Conservation (phyloP, 1,140 invertebrate genomes). For the Drosophila rufa region DNA sequence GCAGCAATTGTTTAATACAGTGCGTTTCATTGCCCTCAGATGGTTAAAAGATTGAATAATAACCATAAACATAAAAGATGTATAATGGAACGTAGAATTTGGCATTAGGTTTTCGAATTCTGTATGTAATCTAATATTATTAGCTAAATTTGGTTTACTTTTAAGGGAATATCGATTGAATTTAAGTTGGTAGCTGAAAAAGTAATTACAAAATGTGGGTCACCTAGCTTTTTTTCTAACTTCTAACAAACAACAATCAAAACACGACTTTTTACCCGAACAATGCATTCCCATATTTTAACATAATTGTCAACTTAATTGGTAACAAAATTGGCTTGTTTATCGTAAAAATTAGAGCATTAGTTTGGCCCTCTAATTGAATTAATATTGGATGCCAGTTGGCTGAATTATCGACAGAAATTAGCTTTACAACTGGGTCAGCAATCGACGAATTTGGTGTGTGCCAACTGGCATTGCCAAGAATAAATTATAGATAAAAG, state of each 20-base stretch:
- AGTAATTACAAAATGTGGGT: not conserved
- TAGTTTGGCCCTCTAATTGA: slow-evolving; percentile 22
- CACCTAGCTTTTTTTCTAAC: not conserved
- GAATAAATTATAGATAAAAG: slow-evolving; percentile 20
- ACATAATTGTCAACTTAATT: slow-evolving; percentile 13
- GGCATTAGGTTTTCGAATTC: not conserved
- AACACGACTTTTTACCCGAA: not conserved
- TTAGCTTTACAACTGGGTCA: slow-evolving; percentile 38
- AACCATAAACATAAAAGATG: slow-evolving; percentile 25
- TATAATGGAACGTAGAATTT: slow-evolving; percentile 18
- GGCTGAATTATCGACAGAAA: slow-evolving; percentile 15
- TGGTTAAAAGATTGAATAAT: slow-evolving; percentile 37
- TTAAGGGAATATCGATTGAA: not conserved
- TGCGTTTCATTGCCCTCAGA: slow-evolving; percentile 36
- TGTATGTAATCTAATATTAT: no score
- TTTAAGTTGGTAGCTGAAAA: not conserved
- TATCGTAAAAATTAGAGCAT: slow-evolving; percentile 42
- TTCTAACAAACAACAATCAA: no score
- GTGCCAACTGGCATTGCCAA: slow-evolving; percentile 12
- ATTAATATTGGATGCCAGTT: slow-evolving; percentile 20
- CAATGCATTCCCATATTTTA: not conserved
- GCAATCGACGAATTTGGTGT: slow-evolving; percentile 1
- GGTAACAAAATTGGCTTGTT: slow-evolving; percentile 20
- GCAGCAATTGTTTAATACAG: slow-evolving; percentile 44
- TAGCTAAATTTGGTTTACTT: no score